Evolutionary conservation across 2,113 vertebrate genomes (phyloP).

Genomic region (Alouatta palliata): DNA sequence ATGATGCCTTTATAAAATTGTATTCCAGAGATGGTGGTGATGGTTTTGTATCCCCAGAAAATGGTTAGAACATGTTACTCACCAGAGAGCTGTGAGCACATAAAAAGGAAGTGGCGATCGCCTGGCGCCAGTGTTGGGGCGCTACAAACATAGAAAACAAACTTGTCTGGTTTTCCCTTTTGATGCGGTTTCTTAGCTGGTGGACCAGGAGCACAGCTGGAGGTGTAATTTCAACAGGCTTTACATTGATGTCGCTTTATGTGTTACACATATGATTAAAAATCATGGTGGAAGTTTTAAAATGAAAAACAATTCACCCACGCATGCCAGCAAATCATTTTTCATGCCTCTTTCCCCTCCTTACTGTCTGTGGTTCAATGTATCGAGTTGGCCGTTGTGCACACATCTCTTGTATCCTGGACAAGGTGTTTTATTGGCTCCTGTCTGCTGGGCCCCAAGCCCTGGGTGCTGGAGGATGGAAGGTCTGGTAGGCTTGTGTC

Average conservation of each 20-base stretch:
- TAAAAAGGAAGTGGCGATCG: slow-evolving; percentile 10
- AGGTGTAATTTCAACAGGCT: neutral
- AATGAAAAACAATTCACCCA: neutral
- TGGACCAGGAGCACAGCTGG: neutral
- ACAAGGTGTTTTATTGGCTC: neutral
- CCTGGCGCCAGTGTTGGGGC: neutral
- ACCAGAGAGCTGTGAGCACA: neutral
- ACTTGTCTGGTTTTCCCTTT: slow-evolving; percentile 2
- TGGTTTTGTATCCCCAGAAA: neutral
- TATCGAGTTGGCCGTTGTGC: too few relatives aligned
- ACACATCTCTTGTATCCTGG: neutral
- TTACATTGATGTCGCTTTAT: neutral
- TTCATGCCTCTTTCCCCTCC: neutral
- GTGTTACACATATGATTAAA: neutral
- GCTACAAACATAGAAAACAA: neutral
- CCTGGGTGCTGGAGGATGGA: neutral
- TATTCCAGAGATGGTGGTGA: neutral
- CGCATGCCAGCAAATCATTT: neutral
- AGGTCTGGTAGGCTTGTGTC: neutral
- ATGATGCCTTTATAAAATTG: neutral
- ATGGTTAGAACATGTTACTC: slow-evolving; percentile 1
- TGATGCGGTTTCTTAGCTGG: slow-evolving; percentile 11
- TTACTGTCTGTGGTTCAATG: fast-evolving
- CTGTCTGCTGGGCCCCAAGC: neutral
- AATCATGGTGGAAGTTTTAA: neutral